Percentiles rank a stretch among this genome's conserved stretches.
phyloP scores from a whole-genome alignment of 2,888 invertebrate species.

The Lithophane ornitopus region DNA sequence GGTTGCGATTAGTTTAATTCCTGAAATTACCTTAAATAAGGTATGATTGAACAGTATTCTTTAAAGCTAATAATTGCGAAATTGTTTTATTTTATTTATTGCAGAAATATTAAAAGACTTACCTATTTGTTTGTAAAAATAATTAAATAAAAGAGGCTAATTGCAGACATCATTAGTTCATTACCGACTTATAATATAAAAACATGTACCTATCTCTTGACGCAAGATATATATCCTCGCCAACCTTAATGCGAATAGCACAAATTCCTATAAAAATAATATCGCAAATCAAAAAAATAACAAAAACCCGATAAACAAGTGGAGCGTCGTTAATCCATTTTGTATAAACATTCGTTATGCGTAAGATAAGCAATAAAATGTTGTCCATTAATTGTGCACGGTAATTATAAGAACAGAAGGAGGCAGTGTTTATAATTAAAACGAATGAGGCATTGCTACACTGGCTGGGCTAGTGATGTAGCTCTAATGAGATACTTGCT shows the following conservation, averaged over 20 bases:
- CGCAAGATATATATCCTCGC: constrained; percentile 8
- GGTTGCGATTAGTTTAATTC: not conserved
- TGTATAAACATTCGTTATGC: constrained; percentile 77
- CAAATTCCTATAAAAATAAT: constrained; percentile 42
- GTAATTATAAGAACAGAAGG: constrained; percentile 86
- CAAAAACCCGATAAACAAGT: constrained; percentile 63
- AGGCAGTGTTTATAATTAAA: constrained; percentile 88
- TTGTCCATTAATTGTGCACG: constrained; percentile 84
- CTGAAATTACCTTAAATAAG: not conserved
- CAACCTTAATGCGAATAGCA: constrained; percentile 25
- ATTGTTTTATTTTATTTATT: too few relatives aligned
- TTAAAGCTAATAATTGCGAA: not conserved
- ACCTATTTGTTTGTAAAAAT: not conserved
- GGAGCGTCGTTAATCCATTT: constrained; percentile 72
- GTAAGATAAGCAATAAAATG: constrained; percentile 83
- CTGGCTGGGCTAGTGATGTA: constrained; percentile 85
- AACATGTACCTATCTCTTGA: not conserved
- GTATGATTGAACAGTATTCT: not conserved
- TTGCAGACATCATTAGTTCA: constrained; percentile 9
- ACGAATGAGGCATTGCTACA: constrained; percentile 86
- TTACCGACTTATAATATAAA: constrained; percentile 11
- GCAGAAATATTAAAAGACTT: not conserved
- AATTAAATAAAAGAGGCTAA: not conserved
- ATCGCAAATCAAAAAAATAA: constrained; percentile 58
- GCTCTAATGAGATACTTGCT: constrained; percentile 89